Conservation (phyloP, 2,888 invertebrate species). For the Heliconius aoede region DNA sequence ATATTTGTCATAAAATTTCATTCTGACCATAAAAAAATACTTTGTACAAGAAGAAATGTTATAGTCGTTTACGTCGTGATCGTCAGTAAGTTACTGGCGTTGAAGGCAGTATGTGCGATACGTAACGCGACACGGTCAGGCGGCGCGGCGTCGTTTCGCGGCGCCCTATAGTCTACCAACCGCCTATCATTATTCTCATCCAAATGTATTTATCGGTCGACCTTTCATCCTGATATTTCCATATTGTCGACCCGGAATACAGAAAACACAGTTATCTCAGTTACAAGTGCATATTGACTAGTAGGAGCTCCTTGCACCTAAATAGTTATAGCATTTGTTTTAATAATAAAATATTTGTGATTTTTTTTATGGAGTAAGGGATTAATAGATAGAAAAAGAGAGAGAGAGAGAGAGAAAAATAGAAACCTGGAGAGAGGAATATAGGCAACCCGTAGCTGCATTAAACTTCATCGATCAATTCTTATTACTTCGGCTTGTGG, state of each 20-base stretch:
- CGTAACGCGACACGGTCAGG: constrained; percentile 62
- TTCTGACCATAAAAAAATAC: background rate
- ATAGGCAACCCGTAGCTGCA: too few species aligned
- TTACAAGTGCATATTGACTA: constrained; percentile 3
- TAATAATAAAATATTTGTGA: background rate
- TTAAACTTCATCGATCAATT: too few species aligned
- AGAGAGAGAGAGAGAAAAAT: too few species aligned
- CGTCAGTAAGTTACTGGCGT: constrained; percentile 29
- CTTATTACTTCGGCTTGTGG: too few species aligned
- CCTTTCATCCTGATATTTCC: constrained; percentile 50
- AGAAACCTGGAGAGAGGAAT: too few species aligned
- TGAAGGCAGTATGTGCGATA: constrained; percentile 56
- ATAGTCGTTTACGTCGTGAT: background rate
- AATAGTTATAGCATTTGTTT: background rate
- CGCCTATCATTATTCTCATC: constrained; percentile 72
- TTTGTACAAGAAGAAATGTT: background rate
- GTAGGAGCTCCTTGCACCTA: background rate
- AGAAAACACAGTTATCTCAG: constrained; percentile 31
- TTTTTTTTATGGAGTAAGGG: too few species aligned
- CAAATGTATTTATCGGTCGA: constrained; percentile 55
- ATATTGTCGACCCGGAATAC: constrained; percentile 40
- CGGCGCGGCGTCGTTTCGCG: constrained; percentile 71
- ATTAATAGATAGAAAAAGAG: too few species aligned
- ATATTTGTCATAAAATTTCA: background rate
- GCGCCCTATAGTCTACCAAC: constrained; percentile 80